Percentiles rank a stretch among this genome's conserved stretches.
These are phyloP conservation scores for Drosophila mulleri DNA, from an alignment of 2,888 invertebrate species.

Conservation along the genomic window DNA sequence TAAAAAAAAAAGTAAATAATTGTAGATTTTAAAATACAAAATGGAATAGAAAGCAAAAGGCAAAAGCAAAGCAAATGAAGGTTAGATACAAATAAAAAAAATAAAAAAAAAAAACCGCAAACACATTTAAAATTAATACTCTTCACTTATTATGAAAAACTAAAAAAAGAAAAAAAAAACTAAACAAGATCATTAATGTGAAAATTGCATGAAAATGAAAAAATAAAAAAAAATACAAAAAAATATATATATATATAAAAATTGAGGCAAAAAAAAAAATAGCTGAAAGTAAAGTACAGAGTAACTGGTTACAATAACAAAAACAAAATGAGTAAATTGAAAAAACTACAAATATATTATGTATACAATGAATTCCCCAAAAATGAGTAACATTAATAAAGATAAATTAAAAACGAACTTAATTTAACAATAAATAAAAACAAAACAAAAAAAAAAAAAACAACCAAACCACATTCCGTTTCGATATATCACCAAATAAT, in stretches of 20 bases:
- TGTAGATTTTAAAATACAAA: conserved; percentile 79
- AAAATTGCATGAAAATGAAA: conserved; percentile 63
- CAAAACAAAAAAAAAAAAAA: conserved; percentile 1
- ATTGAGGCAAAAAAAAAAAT: conserved; percentile 49
- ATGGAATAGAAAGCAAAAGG: conserved; percentile 33
- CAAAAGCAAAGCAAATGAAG: conserved; percentile 32
- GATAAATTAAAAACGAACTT: conserved; percentile 67
- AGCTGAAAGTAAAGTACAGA: conserved; percentile 70
- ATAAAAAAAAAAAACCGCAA: conserved; percentile 42
- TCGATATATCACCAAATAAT: conserved; percentile 64
- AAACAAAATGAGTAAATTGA: conserved; percentile 61
- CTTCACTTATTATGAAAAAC: conserved; percentile 77
- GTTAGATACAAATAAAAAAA: conserved; percentile 44
- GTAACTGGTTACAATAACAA: conserved; percentile 79
- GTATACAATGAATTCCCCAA: conserved; percentile 65
- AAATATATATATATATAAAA: conserved; percentile 23
- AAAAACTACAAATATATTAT: conserved; percentile 64
- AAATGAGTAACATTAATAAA: conserved; percentile 46
- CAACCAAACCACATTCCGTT: conserved; percentile 51
- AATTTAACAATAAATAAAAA: conserved; percentile 59
- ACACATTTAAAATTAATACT: conserved; percentile 77
- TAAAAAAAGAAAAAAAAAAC: conserved; percentile 8
- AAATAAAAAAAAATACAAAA: conserved; percentile 34
- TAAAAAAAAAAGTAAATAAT: conserved; percentile 46
- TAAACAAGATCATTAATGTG: conserved; percentile 66